phyloP scores from a whole-genome alignment of 2,113 vertebrate species.

The Carettochelys insculpta region DNA sequence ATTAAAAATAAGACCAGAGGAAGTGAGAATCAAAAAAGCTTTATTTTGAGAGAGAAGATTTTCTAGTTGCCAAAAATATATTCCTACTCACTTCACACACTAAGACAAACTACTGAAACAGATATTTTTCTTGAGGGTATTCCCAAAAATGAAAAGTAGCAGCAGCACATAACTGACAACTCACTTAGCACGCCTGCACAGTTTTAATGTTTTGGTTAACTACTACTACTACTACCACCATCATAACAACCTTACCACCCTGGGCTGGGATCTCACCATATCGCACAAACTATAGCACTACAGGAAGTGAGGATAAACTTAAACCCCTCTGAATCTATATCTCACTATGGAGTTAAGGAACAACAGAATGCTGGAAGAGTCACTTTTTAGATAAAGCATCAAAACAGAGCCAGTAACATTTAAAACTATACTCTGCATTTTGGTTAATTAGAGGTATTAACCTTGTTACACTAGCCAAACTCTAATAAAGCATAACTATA shows the following conservation, averaged over 20 bases:
- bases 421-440: neutral
- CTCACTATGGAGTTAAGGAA: neutral
- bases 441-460: neutral
- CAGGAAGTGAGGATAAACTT: neutral
- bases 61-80: neutral
- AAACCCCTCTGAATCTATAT: neutral
- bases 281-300: neutral
- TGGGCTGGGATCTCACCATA: neutral
- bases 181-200: neutral
- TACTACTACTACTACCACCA: neutral
- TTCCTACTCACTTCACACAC: neutral
- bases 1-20: neutral
- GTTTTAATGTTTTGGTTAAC: neutral
- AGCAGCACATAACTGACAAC: neutral
- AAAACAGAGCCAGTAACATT: neutral
- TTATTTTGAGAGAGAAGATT: neutral
- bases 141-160: neutral
- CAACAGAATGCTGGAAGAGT: neutral
- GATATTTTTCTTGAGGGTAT: neutral
- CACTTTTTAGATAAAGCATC: neutral
- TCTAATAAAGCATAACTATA: neutral
- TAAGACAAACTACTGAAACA: neutral
- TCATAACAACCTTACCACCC: neutral
- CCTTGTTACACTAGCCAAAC: neutral
- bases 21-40: neutral